phyloP scores from a whole-genome alignment of 2,888 invertebrate species.

The Salticus scenicus region DNA sequence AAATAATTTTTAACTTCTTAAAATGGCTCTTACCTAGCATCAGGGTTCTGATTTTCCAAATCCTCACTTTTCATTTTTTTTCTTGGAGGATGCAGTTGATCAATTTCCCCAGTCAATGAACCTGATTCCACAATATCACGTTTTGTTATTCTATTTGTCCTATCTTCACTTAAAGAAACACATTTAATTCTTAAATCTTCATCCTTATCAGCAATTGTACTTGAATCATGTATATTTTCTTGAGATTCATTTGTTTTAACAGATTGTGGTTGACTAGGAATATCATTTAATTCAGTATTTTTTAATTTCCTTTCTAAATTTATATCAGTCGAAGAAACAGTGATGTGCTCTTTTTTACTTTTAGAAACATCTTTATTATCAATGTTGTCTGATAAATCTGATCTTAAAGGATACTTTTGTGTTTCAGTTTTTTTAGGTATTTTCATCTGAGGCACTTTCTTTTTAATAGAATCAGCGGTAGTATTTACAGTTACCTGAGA shows the following conservation, averaged over 20 bases:
- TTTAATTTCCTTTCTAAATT: too few species aligned
- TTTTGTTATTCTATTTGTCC: not conserved
- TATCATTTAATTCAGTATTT: too few species aligned
- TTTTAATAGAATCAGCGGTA: not conserved
- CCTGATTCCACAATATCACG: not conserved
- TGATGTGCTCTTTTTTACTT: too few species aligned
- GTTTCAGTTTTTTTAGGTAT: not conserved
- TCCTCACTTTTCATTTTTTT: not conserved
- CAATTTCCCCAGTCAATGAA: not conserved
- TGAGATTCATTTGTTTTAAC: too few species aligned
- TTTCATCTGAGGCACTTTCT: not conserved
- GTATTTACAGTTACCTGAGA: not conserved
- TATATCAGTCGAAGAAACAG: too few species aligned
- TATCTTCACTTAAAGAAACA: not conserved
- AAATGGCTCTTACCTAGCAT: not conserved
- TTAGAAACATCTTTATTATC: too few species aligned
- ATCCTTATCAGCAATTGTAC: not conserved
- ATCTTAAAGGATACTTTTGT: not conserved
- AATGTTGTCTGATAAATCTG: not conserved
- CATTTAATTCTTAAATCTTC: not conserved
- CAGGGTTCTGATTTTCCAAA: not conserved
- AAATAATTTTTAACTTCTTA: too few species aligned
- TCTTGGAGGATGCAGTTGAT: not conserved
- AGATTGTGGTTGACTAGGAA: too few species aligned
- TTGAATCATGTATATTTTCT: not conserved